These are phyloP conservation scores for Amphibalanus amphitrite DNA, from an alignment of 1,140 invertebrate genomes.

Conservation along the genomic window DNA sequence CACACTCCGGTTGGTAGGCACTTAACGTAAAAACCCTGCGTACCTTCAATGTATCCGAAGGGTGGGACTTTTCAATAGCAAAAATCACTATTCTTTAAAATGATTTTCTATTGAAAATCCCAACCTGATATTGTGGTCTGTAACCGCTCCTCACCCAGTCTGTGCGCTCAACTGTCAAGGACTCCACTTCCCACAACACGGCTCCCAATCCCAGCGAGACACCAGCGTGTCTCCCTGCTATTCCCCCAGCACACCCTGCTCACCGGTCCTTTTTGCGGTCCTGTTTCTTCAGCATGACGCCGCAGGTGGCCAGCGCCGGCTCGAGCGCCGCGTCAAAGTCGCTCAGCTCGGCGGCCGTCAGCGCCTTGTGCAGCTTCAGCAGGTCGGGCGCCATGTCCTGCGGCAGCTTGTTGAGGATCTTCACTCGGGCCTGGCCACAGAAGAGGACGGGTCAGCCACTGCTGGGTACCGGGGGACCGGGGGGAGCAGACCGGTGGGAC, in stretches of 20 bases:
- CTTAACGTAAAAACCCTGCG: too few species aligned
- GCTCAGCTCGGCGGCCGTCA: slow-evolving; percentile 39
- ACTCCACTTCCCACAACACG: too few species aligned
- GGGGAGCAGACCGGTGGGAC: not conserved
- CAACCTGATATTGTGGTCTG: too few species aligned
- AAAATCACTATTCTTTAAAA: too few species aligned
- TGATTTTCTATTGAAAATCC: too few species aligned
- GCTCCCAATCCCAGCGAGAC: too few species aligned
- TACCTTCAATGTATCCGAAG: too few species aligned
- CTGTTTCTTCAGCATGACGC: slow-evolving; percentile 69
- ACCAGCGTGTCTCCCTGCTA: not conserved
- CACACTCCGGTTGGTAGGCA: too few species aligned
- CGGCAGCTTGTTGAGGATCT: slow-evolving; percentile 32
- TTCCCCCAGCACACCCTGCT: slow-evolving; percentile 8
- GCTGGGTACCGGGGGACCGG: not conserved
- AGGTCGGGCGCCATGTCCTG: slow-evolving; percentile 39
- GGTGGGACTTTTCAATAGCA: too few species aligned
- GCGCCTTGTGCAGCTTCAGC: slow-evolving; percentile 25
- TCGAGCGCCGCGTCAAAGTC: slow-evolving; percentile 59
- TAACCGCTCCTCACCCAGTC: too few species aligned
- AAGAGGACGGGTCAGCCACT: not conserved
- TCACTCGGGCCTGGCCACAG: slow-evolving; percentile 28
- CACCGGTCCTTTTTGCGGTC: slow-evolving; percentile 72
- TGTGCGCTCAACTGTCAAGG: too few species aligned
- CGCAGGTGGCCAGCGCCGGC: slow-evolving; percentile 38